These are phyloP conservation scores for Aurelia sp. DNA, from an alignment of 30 jellyfish, hydroid and myxozoan genomes.

Conservation along the genomic window DNA sequence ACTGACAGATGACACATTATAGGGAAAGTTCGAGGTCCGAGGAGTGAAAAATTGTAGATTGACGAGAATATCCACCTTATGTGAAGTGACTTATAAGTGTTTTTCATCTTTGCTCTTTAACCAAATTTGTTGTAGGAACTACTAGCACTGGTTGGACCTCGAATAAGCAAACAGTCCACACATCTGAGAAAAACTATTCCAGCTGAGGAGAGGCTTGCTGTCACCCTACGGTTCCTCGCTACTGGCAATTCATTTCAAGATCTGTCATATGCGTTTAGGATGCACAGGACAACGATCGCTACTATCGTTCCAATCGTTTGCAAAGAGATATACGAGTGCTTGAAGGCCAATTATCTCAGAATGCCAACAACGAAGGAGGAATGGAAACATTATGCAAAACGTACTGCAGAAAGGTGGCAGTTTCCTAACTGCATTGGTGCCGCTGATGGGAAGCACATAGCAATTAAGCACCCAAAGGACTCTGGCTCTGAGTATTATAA, in stretches of 20 bases:
- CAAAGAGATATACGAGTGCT: neutral
- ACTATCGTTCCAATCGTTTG: neutral
- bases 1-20: no score
- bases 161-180: neutral
- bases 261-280: neutral
- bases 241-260: neutral
- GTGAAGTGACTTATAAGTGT: no score
- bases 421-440: slow-evolving; percentile 6
- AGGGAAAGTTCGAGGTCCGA: no score
- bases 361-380: neutral
- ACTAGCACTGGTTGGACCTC: neutral
- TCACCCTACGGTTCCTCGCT: neutral
- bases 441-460: neutral
- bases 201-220: neutral
- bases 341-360: neutral
- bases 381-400: neutral
- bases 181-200: neutral
- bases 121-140: no score
- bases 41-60: no score
- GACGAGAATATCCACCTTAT: no score
- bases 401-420: slow-evolving; percentile 5
- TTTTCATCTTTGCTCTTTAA: no score
- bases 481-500: neutral
- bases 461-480: neutral
- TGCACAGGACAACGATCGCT: slow-evolving; percentile 20